Conservation (phyloP, 2,888 invertebrate species). For the Apamea crenata region DNA sequence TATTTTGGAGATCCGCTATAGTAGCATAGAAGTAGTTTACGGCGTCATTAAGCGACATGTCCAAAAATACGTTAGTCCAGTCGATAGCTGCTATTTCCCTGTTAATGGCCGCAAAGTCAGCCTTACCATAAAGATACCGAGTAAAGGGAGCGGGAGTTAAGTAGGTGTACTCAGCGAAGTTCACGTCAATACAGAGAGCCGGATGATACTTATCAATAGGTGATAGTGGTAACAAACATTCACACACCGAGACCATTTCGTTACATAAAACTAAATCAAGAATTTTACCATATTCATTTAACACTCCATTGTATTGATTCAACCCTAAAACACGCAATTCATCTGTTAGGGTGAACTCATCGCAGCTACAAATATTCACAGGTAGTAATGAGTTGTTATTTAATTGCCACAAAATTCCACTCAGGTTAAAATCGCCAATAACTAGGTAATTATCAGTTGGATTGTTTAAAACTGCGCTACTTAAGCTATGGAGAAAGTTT, state of each 20-base stretch:
- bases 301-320: too few relatives aligned
- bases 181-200: background rate
- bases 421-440: conserved; percentile 36
- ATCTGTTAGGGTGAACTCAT: conserved; percentile 9
- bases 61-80: conserved; percentile 1
- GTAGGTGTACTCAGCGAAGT: conserved; percentile 4
- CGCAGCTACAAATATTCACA: background rate
- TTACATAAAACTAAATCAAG: conserved; percentile 13
- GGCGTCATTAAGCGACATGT: background rate
- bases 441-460: conserved; percentile 4
- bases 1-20: background rate
- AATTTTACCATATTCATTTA: background rate
- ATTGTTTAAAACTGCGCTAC: background rate
- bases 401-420: conserved; percentile 10
- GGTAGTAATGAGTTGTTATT: conserved; percentile 2
- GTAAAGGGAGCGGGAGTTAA: background rate
- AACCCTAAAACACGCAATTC: background rate
- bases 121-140: conserved; percentile 9
- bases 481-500: conserved; percentile 12
- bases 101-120: conserved; percentile 12
- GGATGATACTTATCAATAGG: conserved; percentile 16
- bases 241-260: background rate
- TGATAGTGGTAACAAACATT: conserved; percentile 7
- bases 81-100: background rate
- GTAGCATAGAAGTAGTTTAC: background rate